Base-by-base conservation (phyloP, 2,888 invertebrate genomes). In the Nudaria mundana region DNA sequence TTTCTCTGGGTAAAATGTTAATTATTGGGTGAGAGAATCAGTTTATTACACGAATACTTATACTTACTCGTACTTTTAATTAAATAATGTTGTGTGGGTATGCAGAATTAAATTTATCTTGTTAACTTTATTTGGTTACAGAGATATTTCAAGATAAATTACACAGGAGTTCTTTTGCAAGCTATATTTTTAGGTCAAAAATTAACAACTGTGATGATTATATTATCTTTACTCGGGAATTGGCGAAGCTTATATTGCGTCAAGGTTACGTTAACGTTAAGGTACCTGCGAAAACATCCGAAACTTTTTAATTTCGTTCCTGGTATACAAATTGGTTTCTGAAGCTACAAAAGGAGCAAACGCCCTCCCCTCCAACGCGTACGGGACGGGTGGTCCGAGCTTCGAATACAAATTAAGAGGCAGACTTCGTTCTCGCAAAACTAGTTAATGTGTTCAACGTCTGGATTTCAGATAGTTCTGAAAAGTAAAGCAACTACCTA, bases 311-410 rank as follows among this genome's bases (percentile, higher is more conserved):
- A 81, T 83, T 83, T 80, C 71, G 79, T 80, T 76, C 72, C 79
- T 71, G 73, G 79, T 81, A 80, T 72, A 83, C 82, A 83, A 84
- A 84, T 84, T 82, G 81, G 81, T 81, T 83, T 77, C 75, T 71
- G 78, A 72, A 78, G 80, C 78, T 77, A 80, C 76, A 77, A 80
- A 80, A 82, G 80, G 71, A 81, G 78, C 72, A 75, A 71, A 75
- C 72, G 70, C 70, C 61, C 63, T 72, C 72, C 72, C 68, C 69
- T 72, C 69, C 67, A 63, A 63, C 60, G 61, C 56, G 63, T 23
- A 20, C 40, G 37, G 31, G 42, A 13, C 66, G 62, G 61, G 58
- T 58, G 64, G 60, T 56, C 70, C 80, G 75, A 76, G 78, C 71
- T 72, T 65, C 74, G 83, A 81, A 84, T 84, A 84, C 81, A 81